Base-by-base conservation (phyloP, 2,888 invertebrate genomes). In the Sericinus montela region DNA sequence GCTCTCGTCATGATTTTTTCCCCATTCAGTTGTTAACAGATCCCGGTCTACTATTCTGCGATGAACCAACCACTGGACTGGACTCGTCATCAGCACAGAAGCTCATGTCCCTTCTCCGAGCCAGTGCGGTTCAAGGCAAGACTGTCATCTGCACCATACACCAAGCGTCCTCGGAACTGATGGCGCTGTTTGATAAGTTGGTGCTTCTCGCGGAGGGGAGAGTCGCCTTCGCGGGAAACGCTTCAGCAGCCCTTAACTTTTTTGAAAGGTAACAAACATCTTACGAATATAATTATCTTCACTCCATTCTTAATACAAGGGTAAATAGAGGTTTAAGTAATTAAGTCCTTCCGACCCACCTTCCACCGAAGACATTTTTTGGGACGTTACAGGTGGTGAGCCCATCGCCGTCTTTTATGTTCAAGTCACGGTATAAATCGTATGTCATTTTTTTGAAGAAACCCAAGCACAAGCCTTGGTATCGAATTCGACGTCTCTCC, bases 131-230 rank as follows among this genome's bases (percentile, higher is more conserved):
- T 1, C 91, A 92, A 57, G 96, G 96, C 13, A 95, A 95, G 78
- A 97, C 97, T 0, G 93, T 98, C 30, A 88, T 98, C 47, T 97
- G 97, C 72, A 98, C 98, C 14, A 98, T 98, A 60, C 98, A 98
- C 79, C 98, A 98, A 80, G 98, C 98, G 0, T 96, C 96, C 3
- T 95, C 96, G 0, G 95, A 96, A 63, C 83, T 96, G 49, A 96
- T 97, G 76, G 92, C 93, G 1, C 91, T 95, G 83, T 98, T 98
- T 69, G 94, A 96, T 66, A 80, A 75, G 53, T 82, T 94, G 11
- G 92, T 98, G 53, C 80, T 98, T 35, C 85, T 98, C 53, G 94
- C 97, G 15, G 96, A 97, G 67, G 98, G 98, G 0, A 90, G 96
- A 54, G 93, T 96, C 0, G 97, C 96, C 0, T 96, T 93, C 62